A percentile compares a stretch with the other conserved stretches of the same genome.
Evolutionary conservation across 2,888 invertebrate species (phyloP).

Genomic region (Seladonia tumulorum): DNA sequence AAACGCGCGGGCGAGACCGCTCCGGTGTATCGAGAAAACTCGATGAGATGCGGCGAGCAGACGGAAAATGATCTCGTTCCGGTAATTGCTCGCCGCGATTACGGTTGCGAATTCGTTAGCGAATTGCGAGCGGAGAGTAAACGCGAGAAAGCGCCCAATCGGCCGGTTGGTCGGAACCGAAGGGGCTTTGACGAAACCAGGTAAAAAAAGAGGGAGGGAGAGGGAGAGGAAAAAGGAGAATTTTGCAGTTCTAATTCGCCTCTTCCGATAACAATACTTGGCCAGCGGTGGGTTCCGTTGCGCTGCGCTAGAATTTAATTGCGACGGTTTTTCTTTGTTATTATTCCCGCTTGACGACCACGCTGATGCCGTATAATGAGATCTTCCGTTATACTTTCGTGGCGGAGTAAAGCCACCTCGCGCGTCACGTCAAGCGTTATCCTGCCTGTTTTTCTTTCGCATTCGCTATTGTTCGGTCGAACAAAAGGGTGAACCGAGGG

Average conservation of each 20-base stretch:
- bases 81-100: conserved; percentile 2
- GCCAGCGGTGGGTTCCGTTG: conserved; percentile 1
- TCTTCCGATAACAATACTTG: conserved; percentile 27
- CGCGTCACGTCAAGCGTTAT: conserved; percentile 31
- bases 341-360: conserved; percentile 69
- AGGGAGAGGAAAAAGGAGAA: neutral
- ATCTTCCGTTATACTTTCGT: conserved; percentile 48
- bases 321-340: conserved; percentile 65
- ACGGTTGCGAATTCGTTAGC: conserved; percentile 17
- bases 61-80: conserved; percentile 6
- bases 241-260: conserved; percentile 6
- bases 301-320: conserved; percentile 71
- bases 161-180: neutral
- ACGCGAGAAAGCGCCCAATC: neutral
- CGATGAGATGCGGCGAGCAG: conserved; percentile 37
- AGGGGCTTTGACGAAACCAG: neutral
- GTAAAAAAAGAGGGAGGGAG: neutral
- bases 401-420: conserved; percentile 11
- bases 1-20: neutral
- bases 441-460: conserved; percentile 22
- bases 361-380: conserved; percentile 29
- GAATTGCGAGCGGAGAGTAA: conserved; percentile 13
- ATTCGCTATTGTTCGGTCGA: neutral
- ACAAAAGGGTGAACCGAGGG: conserved; percentile 7
- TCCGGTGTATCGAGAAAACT: conserved; percentile 32